Evolutionary conservation across 2,888 invertebrate genomes (phyloP), one percentile per base, ranked within the genome.

Genomic region (Auanema sp.): DNA sequence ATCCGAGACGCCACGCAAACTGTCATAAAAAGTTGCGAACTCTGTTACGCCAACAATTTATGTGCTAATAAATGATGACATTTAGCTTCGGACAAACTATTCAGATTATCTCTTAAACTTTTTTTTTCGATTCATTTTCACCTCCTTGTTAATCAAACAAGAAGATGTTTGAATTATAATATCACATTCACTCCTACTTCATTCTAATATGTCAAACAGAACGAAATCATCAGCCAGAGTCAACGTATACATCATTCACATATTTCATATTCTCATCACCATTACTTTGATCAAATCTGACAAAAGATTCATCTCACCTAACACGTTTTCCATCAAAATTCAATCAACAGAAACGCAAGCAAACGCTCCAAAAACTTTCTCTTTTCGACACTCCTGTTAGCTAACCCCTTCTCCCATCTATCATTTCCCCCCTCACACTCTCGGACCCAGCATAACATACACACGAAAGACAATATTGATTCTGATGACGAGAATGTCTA

Each of bases 11-110:
- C 42, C 62, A 62, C 62, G 57, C 47, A 55, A 24, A 60, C 43
- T 25, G 47, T 60, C 62, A 57, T 62, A 62, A 62, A 62, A 25
- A 57, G 62, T 62, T 62, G 57, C 62, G 24, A 62, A 47, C 47
- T 51, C 42, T 18, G 50, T 43, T 43, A 24, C 18, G 47, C 4
- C 47, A 47, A 47, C 4, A 47, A 47, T 47, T 47, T 47, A 47
- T 47, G 47, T 5, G 16, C 47, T 21, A 47, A 47, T 47, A 33
- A 33, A 33, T 33, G 33, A 33, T 33, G 33, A 33, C 33, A 33
- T 33, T 33, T 33, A 33, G 33, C 8, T 33, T 33, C 4, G 33
- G 8, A 3, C 3, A 33, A 33, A 33, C 33, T 33, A 33, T 33
- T 33, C 33, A 33, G 33, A 33, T 33, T 8, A 33, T 33, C 33